A percentile compares a stretch with the other conserved stretches of the same genome.
phyloP scores from a whole-genome alignment of 2,797 vertebrate genomes.

The Aplochiton taeniatus region DNA sequence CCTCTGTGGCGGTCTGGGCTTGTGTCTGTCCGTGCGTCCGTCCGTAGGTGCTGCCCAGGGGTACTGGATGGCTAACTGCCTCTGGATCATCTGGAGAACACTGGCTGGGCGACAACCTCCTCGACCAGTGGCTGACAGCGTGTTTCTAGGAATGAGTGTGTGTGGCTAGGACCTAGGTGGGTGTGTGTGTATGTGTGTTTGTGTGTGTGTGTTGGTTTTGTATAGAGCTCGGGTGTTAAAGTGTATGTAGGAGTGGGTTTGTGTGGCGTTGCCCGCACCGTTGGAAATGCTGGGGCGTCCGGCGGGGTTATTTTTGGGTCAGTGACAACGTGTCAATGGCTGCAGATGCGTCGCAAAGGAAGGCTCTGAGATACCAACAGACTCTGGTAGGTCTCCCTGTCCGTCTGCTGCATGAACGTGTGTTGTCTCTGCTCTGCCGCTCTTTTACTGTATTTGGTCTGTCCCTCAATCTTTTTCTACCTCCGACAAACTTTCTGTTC shows the following conservation, averaged over 20 bases:
- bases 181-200: conserved; percentile 42
- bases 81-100: conserved; percentile 58
- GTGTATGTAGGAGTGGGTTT: conserved; percentile 41
- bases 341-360: conserved; percentile 86
- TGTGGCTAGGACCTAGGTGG: conserved; percentile 29
- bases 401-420: conserved; percentile 3
- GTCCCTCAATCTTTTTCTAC: conserved; percentile 11
- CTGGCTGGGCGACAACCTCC: neutral
- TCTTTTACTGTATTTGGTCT: conserved; percentile 8
- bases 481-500: conserved; percentile 4
- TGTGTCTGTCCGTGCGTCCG: conserved; percentile 55
- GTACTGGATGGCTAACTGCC: conserved; percentile 48
- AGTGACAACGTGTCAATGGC: conserved; percentile 86
- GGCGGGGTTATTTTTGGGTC: conserved; percentile 79
- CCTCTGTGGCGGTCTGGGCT: conserved; percentile 30
- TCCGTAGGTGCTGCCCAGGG: conserved; percentile 46
- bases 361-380: conserved; percentile 87
- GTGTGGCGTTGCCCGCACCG: conserved; percentile 56
- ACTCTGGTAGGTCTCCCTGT: conserved; percentile 81
- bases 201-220: conserved; percentile 27
- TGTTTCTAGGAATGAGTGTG: conserved; percentile 19
- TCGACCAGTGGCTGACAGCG: neutral
- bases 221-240: conserved; percentile 15
- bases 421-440: neutral
- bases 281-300: conserved; percentile 78